Evolutionary conservation across 2,888 invertebrate genomes (phyloP), one percentile per base, ranked within the genome.

Genomic region (Chloroclystis v-ata): DNA sequence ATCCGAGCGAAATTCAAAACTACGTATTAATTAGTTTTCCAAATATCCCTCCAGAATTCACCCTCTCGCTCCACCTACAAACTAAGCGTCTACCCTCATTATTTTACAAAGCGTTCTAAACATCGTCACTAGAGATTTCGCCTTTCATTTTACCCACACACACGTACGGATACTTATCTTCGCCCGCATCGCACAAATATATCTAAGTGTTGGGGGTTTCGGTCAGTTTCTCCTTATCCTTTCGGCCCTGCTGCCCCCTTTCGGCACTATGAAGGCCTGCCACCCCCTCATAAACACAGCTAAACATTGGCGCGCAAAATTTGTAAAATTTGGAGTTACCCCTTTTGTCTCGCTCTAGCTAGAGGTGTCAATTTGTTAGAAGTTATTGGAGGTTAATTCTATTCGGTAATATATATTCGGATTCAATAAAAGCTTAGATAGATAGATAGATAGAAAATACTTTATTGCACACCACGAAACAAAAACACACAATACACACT

Each of bases 221-320:
- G 74, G 72, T 67, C 77, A 73, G 69, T 69, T 69, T 70, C 82
- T 79, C 82, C 82, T 84, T 83, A 78, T 78, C 81, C 79, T 77
- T 72, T 69, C 66, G 69, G 69, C 37, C 80, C 78, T 67, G 2
- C 69, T 75, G 69, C 69, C 37, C 80, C 78, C 67, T 69, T 75
- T 75, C 72, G 68, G 67, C 80, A 82, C 82, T 84, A 82, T 77
- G 69, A 63, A 57, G 38, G 57, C 64, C 61, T 56, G 46, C 56
- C 47, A 41, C 47, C 72, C 74, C 76, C 72, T 79, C 74, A 81
- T 84, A 85, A 84, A 84, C 83, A 83, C 70, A 65, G 73, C 78
- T 82, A 83, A 86, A 83, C 78, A 82, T 69, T 67, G 75, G 65
- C 69, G 72, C 56, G 75, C 79, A 71, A 79, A 84, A 84, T 84